Evolutionary conservation across 1,140 invertebrate species (phyloP), one percentile per base, ranked within the genome.

Genomic region (Drosophila varians): DNA sequence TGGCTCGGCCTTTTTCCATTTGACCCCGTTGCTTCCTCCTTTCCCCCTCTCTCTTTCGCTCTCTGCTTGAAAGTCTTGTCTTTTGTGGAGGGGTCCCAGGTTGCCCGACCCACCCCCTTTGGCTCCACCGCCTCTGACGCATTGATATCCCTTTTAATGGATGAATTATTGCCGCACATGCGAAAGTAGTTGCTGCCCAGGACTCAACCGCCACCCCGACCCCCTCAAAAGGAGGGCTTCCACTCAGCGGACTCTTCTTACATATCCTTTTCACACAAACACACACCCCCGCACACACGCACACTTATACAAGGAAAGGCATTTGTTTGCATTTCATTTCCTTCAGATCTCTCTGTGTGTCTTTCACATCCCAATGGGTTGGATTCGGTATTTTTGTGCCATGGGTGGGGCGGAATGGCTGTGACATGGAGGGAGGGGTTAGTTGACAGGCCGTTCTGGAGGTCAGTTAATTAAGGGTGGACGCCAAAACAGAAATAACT

Each of bases 61-160:
- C 23, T 28, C 3, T 25, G 12, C 36, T 5, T 7, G 43, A 21
- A 16, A 26, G 19, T 60, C 31, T 26, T 19, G 56, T 12, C 36
- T 31, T 28, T 45, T 47, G 34, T 26, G 69, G 53, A 55, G 21
- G 26, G 56, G 42, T 47, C 60, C 53, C 47, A 65, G 49, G 46
- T 60, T 57, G 36, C 42, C 46, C 42, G 14, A 7, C 58, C 26
- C 31, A 9, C 38, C 40, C 51, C 31, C 31, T 36, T n/a, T 14
- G 6, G 52, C 28, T 43, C 46, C 36, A 11, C 56, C 53, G 21
- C 38, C 65, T 61, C 71, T 79, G 66, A 77, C 79, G 79, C 82
- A 88, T 88, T 88, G 79, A 90, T 88, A 90, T 90, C 88, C 88
- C 88, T 90, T 90, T 90, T 90, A 90, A 90, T 90, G 88, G 88